These are phyloP conservation scores for Camponotus fellah DNA, from an alignment of 2,888 invertebrate genomes.

Conservation along the genomic window DNA sequence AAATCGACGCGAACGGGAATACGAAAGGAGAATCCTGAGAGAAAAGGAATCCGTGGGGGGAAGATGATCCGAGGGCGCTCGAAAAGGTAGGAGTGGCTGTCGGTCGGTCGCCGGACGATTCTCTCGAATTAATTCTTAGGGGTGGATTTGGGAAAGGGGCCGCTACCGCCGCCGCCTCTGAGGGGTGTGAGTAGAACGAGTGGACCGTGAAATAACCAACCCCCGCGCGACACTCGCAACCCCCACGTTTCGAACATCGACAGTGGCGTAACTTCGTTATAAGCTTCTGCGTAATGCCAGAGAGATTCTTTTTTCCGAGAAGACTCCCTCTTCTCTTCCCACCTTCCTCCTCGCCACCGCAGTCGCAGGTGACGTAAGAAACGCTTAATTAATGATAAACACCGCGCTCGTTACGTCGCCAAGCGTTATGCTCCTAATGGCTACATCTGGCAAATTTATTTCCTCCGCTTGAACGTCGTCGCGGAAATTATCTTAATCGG, in stretches of 20 bases:
- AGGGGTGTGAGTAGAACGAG: slow-evolving; percentile 84
- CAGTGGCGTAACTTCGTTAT: slow-evolving; percentile 80
- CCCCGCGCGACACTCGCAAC: slow-evolving; percentile 79
- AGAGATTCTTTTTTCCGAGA: slow-evolving; percentile 24
- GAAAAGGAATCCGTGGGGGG: slow-evolving; percentile 66
- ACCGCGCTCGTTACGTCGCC: slow-evolving; percentile 37
- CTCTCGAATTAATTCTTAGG: slow-evolving; percentile 86
- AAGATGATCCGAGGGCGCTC: slow-evolving; percentile 69
- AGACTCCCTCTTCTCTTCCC: background rate
- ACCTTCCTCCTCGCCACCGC: background rate
- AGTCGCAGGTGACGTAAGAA: slow-evolving; percentile 38
- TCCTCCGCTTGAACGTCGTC: slow-evolving; percentile 36
- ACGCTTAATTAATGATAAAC: slow-evolving; percentile 49
- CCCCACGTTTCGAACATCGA: slow-evolving; percentile 73
- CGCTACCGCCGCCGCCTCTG: slow-evolving; percentile 71
- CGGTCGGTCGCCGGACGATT: slow-evolving; percentile 84
- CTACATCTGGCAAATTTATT: slow-evolving; percentile 46
- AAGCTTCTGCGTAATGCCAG: slow-evolving; percentile 36
- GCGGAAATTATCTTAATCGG: slow-evolving; percentile 50
- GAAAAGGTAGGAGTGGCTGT: slow-evolving; percentile 75
- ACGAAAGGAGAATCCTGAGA: slow-evolving; percentile 68
- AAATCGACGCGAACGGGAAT: slow-evolving; percentile 78
- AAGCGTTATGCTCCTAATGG: slow-evolving; percentile 21
- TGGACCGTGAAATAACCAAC: slow-evolving; percentile 86
- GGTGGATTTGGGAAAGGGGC: slow-evolving; percentile 78